Conservation (phyloP, 2,113 vertebrate species). For the Hippopotamus amphibius region DNA sequence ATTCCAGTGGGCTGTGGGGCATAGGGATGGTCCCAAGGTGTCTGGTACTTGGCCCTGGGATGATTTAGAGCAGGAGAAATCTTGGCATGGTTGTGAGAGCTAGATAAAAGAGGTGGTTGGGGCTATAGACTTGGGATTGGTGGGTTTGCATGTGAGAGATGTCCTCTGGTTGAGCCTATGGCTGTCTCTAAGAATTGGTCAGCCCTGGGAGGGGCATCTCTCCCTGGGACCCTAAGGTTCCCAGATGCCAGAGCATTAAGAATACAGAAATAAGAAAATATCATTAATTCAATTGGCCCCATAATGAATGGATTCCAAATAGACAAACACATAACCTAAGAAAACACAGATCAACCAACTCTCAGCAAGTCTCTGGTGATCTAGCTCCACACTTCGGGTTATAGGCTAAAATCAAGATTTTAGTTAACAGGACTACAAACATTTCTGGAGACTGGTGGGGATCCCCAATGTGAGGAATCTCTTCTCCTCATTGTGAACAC, state of each 20-base stretch:
- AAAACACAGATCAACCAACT: neutral
- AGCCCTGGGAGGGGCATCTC: neutral
- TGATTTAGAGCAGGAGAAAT: neutral
- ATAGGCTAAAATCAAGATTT: slow-evolving; percentile 16
- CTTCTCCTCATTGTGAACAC: neutral
- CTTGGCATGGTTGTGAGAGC: neutral
- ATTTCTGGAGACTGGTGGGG: neutral
- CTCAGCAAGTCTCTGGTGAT: neutral
- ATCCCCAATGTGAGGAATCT: neutral
- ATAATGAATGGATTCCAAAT: neutral
- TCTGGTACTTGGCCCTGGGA: neutral
- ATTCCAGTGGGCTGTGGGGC: neutral
- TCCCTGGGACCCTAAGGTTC: neutral
- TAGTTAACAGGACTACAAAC: neutral
- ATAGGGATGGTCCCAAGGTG: neutral
- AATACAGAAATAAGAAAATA: neutral
- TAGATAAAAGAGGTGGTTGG: neutral
- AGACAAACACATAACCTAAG: slow-evolving; percentile 1
- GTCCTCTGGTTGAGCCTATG: neutral
- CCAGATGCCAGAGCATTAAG: neutral
- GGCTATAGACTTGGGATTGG: neutral
- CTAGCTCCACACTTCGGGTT: neutral
- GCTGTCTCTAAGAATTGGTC: neutral
- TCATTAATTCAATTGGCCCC: neutral
- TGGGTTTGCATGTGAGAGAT: neutral